Evolutionary conservation across 2,888 invertebrate genomes (phyloP), one percentile per base, ranked within the genome.

Genomic region (Autographa pulchrina): DNA sequence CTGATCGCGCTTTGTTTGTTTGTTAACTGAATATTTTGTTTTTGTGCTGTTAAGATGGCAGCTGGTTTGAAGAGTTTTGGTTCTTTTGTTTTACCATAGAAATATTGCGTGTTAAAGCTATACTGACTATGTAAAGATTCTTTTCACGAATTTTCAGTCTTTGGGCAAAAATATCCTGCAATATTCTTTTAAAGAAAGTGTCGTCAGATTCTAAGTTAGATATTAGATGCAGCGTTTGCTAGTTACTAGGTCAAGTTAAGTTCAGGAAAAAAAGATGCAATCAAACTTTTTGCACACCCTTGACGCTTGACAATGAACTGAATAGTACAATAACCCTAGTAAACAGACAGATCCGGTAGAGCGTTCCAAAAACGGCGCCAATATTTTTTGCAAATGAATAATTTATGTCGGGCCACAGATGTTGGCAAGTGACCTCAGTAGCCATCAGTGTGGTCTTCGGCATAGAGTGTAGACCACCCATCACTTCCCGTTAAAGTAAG

Each of bases 401-500:
- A 56, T 56, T 56, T 56, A 56, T 56, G 25, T 56, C 13, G 54
- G 16, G 32, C 56, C 56, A 62, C 31, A 41, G 14, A 41, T 43
- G n/a, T 71, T 65, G 54, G 59, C 62, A 65, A 59, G 35, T n/a
- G 48, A 35, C 8, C 31, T 43, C 11, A 52, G 38, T 56, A 16
- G 31, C 59, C 48, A 58, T 70, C 25, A 56, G 71, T 77, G 77
- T 71, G 77, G 75, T 77, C 74, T 68, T 68, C 32, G 54, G 25
- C 2, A 61, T n/a, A 3, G 25, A 25, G 25, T 25, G 25, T 67
- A 77, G 77, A 77, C 77, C 78, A 78, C 77, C 72, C 75, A 78
- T 75, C 78, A 78, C 78, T 78, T 72, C 35, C 68, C 64, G 72
- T 64, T 78, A 78, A 32, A 32, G 74, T 71, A 75, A 68, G 61